Conservation (phyloP, 2,113 vertebrate species). For the Donacobius atricapilla region DNA sequence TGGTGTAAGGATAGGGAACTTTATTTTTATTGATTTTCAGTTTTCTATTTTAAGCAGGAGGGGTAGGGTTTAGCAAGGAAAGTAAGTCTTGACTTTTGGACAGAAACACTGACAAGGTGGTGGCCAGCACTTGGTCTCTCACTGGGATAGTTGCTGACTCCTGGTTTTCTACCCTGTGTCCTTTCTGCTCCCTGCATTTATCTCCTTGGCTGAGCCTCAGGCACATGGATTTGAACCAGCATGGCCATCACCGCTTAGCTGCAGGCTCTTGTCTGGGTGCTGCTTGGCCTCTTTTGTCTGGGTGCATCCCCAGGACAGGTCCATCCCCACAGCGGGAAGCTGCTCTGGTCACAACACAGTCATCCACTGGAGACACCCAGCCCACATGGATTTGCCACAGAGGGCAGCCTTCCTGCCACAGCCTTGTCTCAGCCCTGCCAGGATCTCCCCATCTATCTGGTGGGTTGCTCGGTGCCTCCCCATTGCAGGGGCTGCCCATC, state of each 20-base stretch:
- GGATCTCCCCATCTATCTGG: rapidly evolving
- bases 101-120: neutral
- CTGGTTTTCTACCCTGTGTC: neutral
- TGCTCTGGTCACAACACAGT: neutral
- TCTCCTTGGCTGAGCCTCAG: neutral
- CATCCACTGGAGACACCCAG: neutral
- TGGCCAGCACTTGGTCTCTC: neutral
- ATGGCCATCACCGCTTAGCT: neutral
- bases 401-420: rapidly evolving
- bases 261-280: neutral
- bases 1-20: neutral
- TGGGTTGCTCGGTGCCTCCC: rapidly evolving
- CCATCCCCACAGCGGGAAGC: neutral
- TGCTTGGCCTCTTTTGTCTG: neutral
- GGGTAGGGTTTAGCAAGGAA: neutral
- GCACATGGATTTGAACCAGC: neutral
- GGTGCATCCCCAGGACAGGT: neutral
- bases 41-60: neutral
- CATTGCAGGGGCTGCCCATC: neutral
- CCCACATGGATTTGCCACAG: rapidly evolving
- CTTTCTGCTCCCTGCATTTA: neutral
- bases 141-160: neutral
- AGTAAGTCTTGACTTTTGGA: neutral
- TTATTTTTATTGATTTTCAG: neutral
- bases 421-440: neutral